A percentile compares a stretch with the other conserved stretches of the same genome.
phyloP scores from a whole-genome alignment of 2,797 vertebrate species.

The Mionectes olivaceus region DNA sequence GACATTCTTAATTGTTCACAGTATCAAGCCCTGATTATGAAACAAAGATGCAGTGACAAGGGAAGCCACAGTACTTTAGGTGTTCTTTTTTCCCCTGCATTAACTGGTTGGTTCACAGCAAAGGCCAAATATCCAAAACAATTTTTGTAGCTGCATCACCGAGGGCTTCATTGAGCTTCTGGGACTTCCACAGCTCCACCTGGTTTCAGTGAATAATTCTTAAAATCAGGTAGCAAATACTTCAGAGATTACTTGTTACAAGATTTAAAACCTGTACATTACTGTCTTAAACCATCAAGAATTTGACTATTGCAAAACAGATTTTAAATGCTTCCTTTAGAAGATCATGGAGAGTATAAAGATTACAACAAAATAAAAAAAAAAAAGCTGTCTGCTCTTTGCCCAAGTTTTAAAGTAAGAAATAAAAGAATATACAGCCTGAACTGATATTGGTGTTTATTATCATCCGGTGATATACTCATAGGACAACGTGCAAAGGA shows the following conservation, averaged over 20 bases:
- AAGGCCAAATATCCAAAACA: not conserved
- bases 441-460: not conserved
- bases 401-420: not conserved
- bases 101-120: not conserved
- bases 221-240: not conserved
- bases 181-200: not conserved
- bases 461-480: not conserved
- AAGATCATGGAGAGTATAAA: not conserved
- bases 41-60: slow-evolving; percentile 3
- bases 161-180: not conserved
- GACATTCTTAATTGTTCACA: slow-evolving; percentile 57
- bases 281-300: not conserved
- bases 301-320: not conserved
- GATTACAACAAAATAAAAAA: not conserved
- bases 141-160: not conserved
- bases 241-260: not conserved
- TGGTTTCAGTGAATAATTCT: not conserved
- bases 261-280: not conserved
- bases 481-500: not conserved
- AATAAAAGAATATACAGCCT: not conserved
- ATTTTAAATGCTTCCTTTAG: not conserved
- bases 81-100: not conserved
- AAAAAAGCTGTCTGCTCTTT: not conserved
- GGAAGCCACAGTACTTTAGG: not conserved
- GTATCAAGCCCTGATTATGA: not conserved